Percentiles rank a stretch among this genome's conserved stretches.
These are phyloP conservation scores for pig (Sus scrofa) DNA, from an alignment of 2,113 vertebrate genomes.

Conservation along the genomic window T2T-Sscrofa CM000821.6:1205001-1205500, in stretches of 20 bases:
- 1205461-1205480: not conserved
- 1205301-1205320: not conserved
- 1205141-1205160: not conserved
- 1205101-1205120: not conserved
- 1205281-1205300: not conserved
- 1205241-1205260: not conserved
- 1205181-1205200: fast-evolving
- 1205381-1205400: not conserved
- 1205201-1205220: not conserved
- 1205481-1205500: not conserved
- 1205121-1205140: not conserved
- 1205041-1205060: too few species aligned
- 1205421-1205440: too few species aligned
- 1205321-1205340: not conserved
- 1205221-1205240: not conserved
- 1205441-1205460: too few species aligned
- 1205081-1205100: not conserved
- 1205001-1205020: not conserved
- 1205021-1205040: not conserved
- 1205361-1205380: not conserved
- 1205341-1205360: not conserved
- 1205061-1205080: not conserved
- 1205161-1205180: not conserved
- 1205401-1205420: not conserved
- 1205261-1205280: not conserved